These are phyloP conservation scores for Stenurella melanura DNA, from an alignment of 2,888 invertebrate species.

Conservation along the genomic window DNA sequence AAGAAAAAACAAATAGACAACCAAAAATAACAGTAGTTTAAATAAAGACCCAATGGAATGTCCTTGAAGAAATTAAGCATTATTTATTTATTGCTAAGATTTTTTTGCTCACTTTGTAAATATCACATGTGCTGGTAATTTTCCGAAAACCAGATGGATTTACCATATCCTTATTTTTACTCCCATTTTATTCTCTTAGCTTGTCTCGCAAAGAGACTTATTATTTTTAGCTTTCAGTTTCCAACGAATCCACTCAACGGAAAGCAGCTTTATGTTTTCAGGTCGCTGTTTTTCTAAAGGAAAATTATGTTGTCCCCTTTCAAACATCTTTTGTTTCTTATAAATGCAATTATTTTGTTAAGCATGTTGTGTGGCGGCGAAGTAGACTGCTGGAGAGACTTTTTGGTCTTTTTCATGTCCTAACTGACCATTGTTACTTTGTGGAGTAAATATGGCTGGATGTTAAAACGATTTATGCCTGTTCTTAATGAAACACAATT, in stretches of 20 bases:
- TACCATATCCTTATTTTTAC: constrained; percentile 50
- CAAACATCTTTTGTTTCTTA: constrained; percentile 35
- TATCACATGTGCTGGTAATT: not conserved
- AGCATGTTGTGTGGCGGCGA: constrained; percentile 21
- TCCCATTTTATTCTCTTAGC: constrained; percentile 51
- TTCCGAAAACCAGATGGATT: constrained; percentile 35
- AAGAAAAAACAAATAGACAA: no score
- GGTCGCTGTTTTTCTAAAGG: constrained; percentile 48
- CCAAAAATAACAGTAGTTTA: no score
- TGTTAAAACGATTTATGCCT: not conserved
- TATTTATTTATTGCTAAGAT: not conserved
- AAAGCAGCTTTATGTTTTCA: constrained; percentile 53
- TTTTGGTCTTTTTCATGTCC: constrained; percentile 17
- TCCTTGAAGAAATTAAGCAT: no score
- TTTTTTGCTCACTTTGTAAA: not conserved
- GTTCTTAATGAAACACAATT: not conserved
- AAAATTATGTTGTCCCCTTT: constrained; percentile 50
- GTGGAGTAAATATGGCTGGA: not conserved
- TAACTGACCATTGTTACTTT: constrained; percentile 16
- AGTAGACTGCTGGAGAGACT: constrained; percentile 2
- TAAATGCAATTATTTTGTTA: constrained; percentile 39
- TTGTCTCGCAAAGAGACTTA: constrained; percentile 54
- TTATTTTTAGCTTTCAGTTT: constrained; percentile 57
- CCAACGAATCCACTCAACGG: constrained; percentile 50
- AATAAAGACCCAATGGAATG: no score